Evolutionary conservation across 2,113 vertebrate species (phyloP), one percentile per base, ranked within the genome.

Genomic region (Cottus gobio): DNA sequence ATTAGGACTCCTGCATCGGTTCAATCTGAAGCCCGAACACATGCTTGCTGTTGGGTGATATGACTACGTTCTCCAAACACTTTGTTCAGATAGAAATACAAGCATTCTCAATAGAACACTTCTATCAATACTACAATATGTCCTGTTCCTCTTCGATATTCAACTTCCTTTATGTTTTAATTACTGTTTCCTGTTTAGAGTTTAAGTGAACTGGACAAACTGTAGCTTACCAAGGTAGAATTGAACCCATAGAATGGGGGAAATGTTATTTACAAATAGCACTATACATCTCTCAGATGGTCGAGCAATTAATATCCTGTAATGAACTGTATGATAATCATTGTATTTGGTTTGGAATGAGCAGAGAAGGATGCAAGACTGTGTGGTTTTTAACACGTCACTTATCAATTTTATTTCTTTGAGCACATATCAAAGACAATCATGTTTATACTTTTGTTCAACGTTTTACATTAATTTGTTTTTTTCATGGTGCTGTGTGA

Each of bases 261-360:
- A 10, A 30, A 36, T 57, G 15, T 69, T 15, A 37, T 48, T 26
- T 37, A 37, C 65, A 61, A 75, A 3, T 46, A 83, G 30, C 62
- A 52, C 56, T 67, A 48, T 30, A 10, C 30, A 68, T 74, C 12
- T 66, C 46, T 80, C 54, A 68, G 71, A 79, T 50, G 34, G 62
- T 58, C 24, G 42, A 37, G 46, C 13, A 56, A 52, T 68, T 2
- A 37, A 54, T 52, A 50, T 6, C 58, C 52, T 61, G n/a, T 42
- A 16, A 20, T 60, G 20, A 71, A 48, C 37, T 61, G 2, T 61
- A 9, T 37, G 61, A 46, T 54, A 78, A 52, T 37, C 26, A 31
- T 22, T 78, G 13, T 7, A 36, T 78, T 69, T 69, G 15, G 34
- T 62, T 80, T n/a, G 10, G 10, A 52, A 66, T 48, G n/a, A 82